phyloP scores from a whole-genome alignment of 2,113 vertebrate species.

The Gavialis gangeticus region DNA sequence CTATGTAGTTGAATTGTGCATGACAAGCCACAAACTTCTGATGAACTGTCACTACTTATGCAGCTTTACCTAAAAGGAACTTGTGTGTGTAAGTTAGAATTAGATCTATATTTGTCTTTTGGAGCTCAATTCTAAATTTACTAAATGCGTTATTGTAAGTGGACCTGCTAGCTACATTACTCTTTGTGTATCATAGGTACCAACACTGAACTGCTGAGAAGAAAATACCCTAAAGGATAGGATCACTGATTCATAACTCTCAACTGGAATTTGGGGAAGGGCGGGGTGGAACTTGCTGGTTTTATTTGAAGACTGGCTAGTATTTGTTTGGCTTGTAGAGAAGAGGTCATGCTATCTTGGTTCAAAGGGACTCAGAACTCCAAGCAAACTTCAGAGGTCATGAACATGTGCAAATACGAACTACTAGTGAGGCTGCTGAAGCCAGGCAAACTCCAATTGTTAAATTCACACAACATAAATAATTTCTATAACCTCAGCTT shows the following conservation, averaged over 20 bases:
- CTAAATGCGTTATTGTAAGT: not conserved
- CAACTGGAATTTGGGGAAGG: not conserved
- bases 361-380: not conserved
- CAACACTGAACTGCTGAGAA: not conserved
- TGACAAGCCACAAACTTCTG: not conserved
- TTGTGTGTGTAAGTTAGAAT: rapidly evolving
- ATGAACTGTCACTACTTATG: rapidly evolving
- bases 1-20: not conserved
- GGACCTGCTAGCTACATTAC: not conserved
- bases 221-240: not conserved
- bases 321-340: not conserved
- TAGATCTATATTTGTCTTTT: rapidly evolving
- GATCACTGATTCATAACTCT: rapidly evolving
- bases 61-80: not conserved
- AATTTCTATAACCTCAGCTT: not conserved
- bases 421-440: not conserved
- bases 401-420: not conserved
- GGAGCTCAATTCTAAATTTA: not conserved
- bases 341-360: not conserved
- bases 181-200: not conserved
- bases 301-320: not conserved
- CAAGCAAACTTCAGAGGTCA: not conserved
- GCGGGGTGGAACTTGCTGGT: not conserved
- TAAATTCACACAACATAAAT: not conserved
- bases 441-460: not conserved